Conservation (phyloP, 1,140 invertebrate genomes). For the Zaprionus ornatus region DNA sequence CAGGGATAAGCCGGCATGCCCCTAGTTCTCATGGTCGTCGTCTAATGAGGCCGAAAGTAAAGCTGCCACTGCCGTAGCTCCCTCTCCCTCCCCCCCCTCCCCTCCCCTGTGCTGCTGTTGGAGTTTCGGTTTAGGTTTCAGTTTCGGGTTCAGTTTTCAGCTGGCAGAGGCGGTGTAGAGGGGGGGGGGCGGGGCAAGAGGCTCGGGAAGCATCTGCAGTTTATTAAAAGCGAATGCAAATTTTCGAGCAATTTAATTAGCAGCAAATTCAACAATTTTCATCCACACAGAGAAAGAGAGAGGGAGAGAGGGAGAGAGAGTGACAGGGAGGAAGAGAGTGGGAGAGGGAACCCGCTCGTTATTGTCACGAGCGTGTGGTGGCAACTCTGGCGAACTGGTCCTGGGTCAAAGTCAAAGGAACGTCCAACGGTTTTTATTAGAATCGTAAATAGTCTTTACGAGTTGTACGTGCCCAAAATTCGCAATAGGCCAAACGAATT, state of each 20-base stretch:
- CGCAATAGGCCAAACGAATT: slow-evolving; percentile 74
- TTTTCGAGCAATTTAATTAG: slow-evolving; percentile 76
- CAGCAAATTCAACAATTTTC: slow-evolving; percentile 80
- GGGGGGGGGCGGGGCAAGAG: neutral
- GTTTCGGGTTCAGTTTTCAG: neutral
- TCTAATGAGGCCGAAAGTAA: slow-evolving; percentile 27
- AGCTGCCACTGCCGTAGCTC: neutral
- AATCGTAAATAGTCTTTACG: slow-evolving; percentile 82
- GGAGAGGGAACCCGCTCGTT: slow-evolving; percentile 20
- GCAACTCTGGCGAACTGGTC: neutral
- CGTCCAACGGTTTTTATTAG: slow-evolving; percentile 77
- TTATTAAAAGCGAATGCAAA: slow-evolving; percentile 77
- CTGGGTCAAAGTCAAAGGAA: slow-evolving; percentile 43
- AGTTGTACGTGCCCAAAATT: slow-evolving; percentile 81
- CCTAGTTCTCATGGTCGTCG: neutral
- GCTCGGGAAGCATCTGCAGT: slow-evolving; percentile 34
- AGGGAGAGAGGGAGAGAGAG: neutral
- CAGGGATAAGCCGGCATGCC: slow-evolving; percentile 32
- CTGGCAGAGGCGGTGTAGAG: neutral
- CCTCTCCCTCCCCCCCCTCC: neutral
- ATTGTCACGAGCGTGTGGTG: slow-evolving; percentile 31
- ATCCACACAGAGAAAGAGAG: slow-evolving; percentile 43
- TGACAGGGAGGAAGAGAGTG: too few relatives aligned
- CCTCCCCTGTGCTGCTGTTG: too few relatives aligned
- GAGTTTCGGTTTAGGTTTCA: neutral